Evolutionary conservation across 1,140 invertebrate species (phyloP).

Genomic region (Agrypnia vestita): DNA sequence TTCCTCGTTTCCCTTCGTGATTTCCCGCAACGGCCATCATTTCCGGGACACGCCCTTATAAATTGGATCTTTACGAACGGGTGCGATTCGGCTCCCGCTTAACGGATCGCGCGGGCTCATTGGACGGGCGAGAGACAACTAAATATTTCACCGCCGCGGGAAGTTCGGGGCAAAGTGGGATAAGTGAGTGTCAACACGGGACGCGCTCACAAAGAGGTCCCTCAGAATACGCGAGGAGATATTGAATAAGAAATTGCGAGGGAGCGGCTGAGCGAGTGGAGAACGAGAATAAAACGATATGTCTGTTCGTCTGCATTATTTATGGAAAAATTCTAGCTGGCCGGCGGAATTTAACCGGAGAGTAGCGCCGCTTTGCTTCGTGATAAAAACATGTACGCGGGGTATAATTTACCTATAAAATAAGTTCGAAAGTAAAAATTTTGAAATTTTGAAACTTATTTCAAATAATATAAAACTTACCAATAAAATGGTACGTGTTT

Average conservation of each 20-base stretch:
- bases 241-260: slow-evolving; percentile 42
- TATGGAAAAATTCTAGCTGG: slow-evolving; percentile 10
- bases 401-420: too few relatives aligned
- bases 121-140: slow-evolving; percentile 3
- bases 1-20: not conserved
- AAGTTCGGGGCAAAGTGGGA: slow-evolving; percentile 1
- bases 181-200: slow-evolving; percentile 39
- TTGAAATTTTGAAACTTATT: too few relatives aligned
- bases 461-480: too few relatives aligned
- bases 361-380: too few relatives aligned
- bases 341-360: not conserved
- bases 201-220: slow-evolving; percentile 12
- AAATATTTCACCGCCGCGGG: slow-evolving; percentile 21
- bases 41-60: slow-evolving; percentile 32
- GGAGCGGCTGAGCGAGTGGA: not conserved
- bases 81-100: slow-evolving; percentile 21
- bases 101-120: slow-evolving; percentile 22
- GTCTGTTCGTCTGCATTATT: slow-evolving; percentile 29
- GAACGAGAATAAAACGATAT: slow-evolving; percentile 33
- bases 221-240: slow-evolving; percentile 37
- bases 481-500: too few relatives aligned
- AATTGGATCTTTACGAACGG: slow-evolving; percentile 14
- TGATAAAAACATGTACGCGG: too few relatives aligned
- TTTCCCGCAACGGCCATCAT: slow-evolving; percentile 34
- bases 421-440: too few relatives aligned